A percentile compares a stretch with the other conserved stretches of the same genome.
Evolutionary conservation across 2,888 invertebrate genomes (phyloP).

Genomic region (Brachypalpus laphriformis): DNA sequence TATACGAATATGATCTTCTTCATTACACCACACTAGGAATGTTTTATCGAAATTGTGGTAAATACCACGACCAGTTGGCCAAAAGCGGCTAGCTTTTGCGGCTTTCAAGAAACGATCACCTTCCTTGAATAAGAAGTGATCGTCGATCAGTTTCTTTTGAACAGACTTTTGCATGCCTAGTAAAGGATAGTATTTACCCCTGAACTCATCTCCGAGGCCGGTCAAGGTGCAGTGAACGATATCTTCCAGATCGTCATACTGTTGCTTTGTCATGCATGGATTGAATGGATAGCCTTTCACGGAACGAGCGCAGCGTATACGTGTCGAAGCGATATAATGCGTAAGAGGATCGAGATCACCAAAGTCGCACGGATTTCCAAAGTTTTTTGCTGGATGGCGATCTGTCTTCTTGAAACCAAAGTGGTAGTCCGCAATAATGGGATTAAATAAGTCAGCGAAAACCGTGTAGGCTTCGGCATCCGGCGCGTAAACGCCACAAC

Average conservation of each 20-base stretch:
- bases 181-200: constrained; percentile 96
- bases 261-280: constrained; percentile 97
- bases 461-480: constrained; percentile 97
- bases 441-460: constrained; percentile 96
- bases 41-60: constrained; percentile 98
- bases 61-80: constrained; percentile 98
- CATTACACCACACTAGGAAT: constrained; percentile 99
- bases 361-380: constrained; percentile 95
- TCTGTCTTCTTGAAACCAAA: constrained; percentile 96
- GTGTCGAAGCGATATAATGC: constrained; percentile 96
- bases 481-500: constrained; percentile 98
- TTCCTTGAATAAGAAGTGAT: constrained; percentile 99
- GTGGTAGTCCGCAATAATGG: constrained; percentile 99
- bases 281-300: constrained; percentile 98
- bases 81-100: constrained; percentile 97
- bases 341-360: constrained; percentile 95
- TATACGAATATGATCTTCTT: constrained; percentile 98
- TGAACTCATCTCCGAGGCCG: constrained; percentile 92
- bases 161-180: constrained; percentile 97
- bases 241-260: constrained; percentile 98
- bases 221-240: constrained; percentile 92
- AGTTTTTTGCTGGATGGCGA: constrained; percentile 96
- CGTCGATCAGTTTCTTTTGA: constrained; percentile 97
- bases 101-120: constrained; percentile 91
- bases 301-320: constrained; percentile 97